phyloP scores from a whole-genome alignment of 2,888 invertebrate species.

The Stegana nigrithorax region DNA sequence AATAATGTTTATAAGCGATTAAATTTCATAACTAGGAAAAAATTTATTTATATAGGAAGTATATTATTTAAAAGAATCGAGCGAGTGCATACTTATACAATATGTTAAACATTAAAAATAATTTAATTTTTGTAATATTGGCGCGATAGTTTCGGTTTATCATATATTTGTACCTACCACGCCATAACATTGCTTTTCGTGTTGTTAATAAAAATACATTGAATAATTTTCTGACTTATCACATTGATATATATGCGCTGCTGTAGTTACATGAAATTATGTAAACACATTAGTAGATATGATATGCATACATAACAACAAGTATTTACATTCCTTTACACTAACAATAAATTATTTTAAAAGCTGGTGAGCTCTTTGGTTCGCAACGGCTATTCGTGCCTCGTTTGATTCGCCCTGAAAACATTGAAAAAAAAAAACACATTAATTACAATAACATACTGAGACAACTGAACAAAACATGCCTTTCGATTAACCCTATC shows the following conservation, averaged over 20 bases:
- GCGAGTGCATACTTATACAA: background rate
- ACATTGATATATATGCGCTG: constrained; percentile 25
- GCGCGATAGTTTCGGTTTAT: background rate
- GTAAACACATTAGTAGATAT: constrained; percentile 30
- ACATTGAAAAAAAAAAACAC: constrained; percentile 20
- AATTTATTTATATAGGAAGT: too few species aligned
- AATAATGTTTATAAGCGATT: too few species aligned
- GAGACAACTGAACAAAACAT: constrained; percentile 14
- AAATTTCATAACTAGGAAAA: too few species aligned
- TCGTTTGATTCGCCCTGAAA: constrained; percentile 89
- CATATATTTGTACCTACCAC: too few species aligned
- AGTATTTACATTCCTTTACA: constrained; percentile 31
- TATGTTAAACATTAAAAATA: background rate
- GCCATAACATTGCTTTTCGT: constrained; percentile 1
- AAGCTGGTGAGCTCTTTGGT: constrained; percentile 96
- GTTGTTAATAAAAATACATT: background rate
- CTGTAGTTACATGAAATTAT: constrained; percentile 34
- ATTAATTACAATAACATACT: background rate
- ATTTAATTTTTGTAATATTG: background rate
- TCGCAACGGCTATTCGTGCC: constrained; percentile 95
- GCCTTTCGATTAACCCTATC: constrained; percentile 98
- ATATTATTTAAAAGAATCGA: too few species aligned
- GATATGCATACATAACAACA: constrained; percentile 36
- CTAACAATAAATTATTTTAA: constrained; percentile 77
- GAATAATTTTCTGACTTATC: background rate